Percentiles rank a stretch among this genome's conserved stretches.
phyloP scores from a whole-genome alignment of 1,140 invertebrate genomes.

The silkworm (Bombyx mori) region DNA sequence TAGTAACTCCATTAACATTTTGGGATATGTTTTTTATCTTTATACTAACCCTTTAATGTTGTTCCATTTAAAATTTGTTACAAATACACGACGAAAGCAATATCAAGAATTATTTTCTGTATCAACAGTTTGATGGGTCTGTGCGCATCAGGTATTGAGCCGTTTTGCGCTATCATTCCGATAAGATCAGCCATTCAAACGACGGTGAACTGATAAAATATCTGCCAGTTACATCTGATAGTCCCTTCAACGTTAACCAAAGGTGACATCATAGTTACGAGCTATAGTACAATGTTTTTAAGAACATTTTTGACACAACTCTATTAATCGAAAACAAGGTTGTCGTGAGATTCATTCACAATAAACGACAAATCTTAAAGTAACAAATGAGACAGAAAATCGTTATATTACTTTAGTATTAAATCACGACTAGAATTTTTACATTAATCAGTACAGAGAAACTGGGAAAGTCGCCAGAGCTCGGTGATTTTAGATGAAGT shows the following conservation, averaged over 20 bases:
- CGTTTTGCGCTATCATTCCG: slow-evolving; percentile 33
- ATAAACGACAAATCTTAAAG: neutral
- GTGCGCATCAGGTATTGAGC: slow-evolving; percentile 12
- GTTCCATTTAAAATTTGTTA: too few relatives aligned
- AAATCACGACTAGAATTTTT: slow-evolving; percentile 2
- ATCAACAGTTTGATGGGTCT: slow-evolving; percentile 10
- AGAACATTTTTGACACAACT: neutral
- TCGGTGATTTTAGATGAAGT: neutral
- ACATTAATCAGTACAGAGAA: neutral
- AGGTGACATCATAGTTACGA: neutral
- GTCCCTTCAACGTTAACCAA: slow-evolving; percentile 19
- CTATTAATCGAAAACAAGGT: neutral
- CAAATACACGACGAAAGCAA: too few relatives aligned
- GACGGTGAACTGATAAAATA: slow-evolving; percentile 27
- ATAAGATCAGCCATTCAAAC: slow-evolving; percentile 31
- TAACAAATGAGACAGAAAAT: slow-evolving; percentile 7
- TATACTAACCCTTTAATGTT: too few relatives aligned
- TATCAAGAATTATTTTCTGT: neutral
- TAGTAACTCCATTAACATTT: too few relatives aligned
- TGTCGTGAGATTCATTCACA: neutral
- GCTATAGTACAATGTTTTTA: neutral
- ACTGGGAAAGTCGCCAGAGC: slow-evolving; percentile 4
- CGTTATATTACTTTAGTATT: slow-evolving; percentile 4
- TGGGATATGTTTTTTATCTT: too few relatives aligned
- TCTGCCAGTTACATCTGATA: slow-evolving; percentile 30